Evolutionary conservation across 2,113 vertebrate species (phyloP).

Genomic region (Corythornis cristatus): DNA sequence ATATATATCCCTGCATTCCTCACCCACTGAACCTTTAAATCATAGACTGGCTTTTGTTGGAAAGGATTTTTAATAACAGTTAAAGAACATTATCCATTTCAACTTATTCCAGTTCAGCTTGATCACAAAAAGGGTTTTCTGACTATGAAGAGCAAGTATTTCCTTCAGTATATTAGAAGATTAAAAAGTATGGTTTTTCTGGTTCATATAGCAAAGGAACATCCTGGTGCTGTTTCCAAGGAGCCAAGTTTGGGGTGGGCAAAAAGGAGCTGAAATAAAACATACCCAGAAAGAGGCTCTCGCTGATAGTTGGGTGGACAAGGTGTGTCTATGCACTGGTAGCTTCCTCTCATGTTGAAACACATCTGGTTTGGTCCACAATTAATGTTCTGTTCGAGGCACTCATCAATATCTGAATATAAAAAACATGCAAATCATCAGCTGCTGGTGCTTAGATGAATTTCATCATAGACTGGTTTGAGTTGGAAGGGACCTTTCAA

Average conservation of each 20-base stretch:
- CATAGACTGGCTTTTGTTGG: no score
- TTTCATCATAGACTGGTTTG: neutral
- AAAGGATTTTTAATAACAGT: neutral
- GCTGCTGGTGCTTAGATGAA: neutral
- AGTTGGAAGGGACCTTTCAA: neutral
- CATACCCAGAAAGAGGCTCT: slow-evolving; percentile 88
- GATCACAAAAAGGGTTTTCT: neutral
- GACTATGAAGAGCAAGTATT: neutral
- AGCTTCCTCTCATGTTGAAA: slow-evolving; percentile 96
- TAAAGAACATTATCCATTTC: neutral
- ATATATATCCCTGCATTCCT: neutral
- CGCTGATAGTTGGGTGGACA: slow-evolving; percentile 92
- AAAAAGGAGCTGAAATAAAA: neutral
- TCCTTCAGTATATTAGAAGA: neutral
- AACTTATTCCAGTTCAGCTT: neutral
- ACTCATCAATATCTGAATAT: slow-evolving; percentile 89
- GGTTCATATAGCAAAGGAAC: no score
- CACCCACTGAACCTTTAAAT: neutral
- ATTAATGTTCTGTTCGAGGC: slow-evolving; percentile 87
- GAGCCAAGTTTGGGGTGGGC: no score
- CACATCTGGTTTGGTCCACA: slow-evolving; percentile 93
- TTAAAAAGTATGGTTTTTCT: neutral
- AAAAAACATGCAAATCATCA: neutral
- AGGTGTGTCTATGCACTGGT: slow-evolving; percentile 93
- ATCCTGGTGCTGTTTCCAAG: no score